Base-by-base conservation (phyloP, 2,113 vertebrate genomes). In the Hippocampus abdominalis region DNA sequence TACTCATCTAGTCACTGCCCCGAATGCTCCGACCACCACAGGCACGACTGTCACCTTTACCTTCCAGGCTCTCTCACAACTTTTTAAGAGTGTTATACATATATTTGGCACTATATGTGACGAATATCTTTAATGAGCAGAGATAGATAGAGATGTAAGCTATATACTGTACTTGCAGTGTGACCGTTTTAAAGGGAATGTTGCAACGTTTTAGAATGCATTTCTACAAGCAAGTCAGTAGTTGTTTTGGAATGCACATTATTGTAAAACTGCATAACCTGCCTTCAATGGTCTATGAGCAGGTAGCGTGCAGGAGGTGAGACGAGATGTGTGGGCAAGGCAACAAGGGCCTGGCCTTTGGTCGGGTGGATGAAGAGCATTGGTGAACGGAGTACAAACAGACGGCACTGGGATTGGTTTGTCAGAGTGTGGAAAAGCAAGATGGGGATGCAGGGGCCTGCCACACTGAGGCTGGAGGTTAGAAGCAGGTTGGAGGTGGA, bases 251-350 rank as follows among this genome's bases (percentile, higher is more conserved):
- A 53, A n/a, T 67, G 32, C 44, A n/a, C 4, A 16, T 51, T 53
- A 32, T 61, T 64, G 51, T 2, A 13, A 32, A 61, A 39, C 3
- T 39, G 64, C 27, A 77, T 57, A 78, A 89, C 86, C 84, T 87
- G 87, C 85, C 87, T 87, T 81, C 16, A 82, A 54, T 4, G 73
- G 49, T 76, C 63, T 68, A 61, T 72, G 75, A 69, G 44, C 4
- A 36, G 54, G 12, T 10, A 11, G 56, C 3, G 56, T 72, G 75
- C 23, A 80, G 48, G 53, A 64, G 20, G 18, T 39, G 13, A 59
- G 0, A 56, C 60, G 66, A 44, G 59, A 32, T 44, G 12, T 13
- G 25, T 64, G 56, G n/a, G 66, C 18, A 13, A 69, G 66, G 64
- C 78, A 20, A 61, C 63, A 64, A 39, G 73, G 54, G 70, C 53